These are phyloP conservation scores for Philaethria dido DNA, from an alignment of 2,888 invertebrate species.

Conservation along the genomic window DNA sequence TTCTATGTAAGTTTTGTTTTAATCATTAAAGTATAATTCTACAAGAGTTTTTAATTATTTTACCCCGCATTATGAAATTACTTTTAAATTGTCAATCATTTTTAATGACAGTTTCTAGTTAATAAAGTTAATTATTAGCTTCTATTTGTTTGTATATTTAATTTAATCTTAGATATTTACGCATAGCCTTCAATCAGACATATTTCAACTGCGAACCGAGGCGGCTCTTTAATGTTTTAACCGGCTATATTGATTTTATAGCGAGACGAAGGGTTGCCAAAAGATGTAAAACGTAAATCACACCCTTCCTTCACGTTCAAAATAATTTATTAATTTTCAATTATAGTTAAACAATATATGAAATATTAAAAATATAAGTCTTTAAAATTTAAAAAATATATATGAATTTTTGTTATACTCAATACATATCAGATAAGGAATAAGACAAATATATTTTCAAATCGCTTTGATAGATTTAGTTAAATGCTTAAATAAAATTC, in stretches of 20 bases:
- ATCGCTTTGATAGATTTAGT: too few relatives aligned
- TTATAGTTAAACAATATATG: too few relatives aligned
- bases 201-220: neutral
- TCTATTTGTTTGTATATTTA: neutral
- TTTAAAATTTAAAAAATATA: too few relatives aligned
- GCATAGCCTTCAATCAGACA: neutral
- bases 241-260: neutral
- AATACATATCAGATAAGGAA: too few relatives aligned
- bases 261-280: neutral
- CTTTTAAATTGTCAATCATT: neutral
- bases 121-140: neutral
- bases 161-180: neutral
- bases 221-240: neutral
- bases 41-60: constrained; percentile 51
- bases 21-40: constrained; percentile 79
- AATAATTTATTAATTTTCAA: too few relatives aligned
- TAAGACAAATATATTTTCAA: too few relatives aligned
- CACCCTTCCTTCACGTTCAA: too few relatives aligned
- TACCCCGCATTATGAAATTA: neutral
- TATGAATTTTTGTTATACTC: too few relatives aligned
- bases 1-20: constrained; percentile 82
- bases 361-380: too few relatives aligned
- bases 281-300: neutral
- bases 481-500: too few relatives aligned
- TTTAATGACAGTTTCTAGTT: neutral